These are phyloP conservation scores for Griposia aprilina DNA, from an alignment of 2,888 invertebrate genomes.

Conservation along the genomic window DNA sequence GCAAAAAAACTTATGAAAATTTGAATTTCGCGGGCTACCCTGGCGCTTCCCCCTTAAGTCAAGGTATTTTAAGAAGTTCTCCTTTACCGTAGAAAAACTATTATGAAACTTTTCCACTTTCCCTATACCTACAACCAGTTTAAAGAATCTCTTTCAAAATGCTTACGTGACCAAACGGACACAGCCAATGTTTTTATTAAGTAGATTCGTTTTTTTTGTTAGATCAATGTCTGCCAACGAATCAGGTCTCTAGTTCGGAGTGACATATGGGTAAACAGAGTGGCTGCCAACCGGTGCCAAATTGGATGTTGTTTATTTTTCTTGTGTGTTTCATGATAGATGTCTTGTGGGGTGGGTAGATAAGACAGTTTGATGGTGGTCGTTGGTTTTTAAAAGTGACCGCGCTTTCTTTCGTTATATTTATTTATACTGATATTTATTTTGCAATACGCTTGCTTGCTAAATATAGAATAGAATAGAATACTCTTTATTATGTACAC, in stretches of 20 bases:
- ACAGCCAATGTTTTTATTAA: slow-evolving; percentile 27
- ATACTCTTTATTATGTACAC: no score
- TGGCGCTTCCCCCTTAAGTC: no score
- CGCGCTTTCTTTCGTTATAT: not conserved
- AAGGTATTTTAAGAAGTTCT: not conserved
- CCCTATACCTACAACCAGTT: not conserved
- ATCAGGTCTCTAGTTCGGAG: slow-evolving; percentile 50
- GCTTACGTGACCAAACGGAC: slow-evolving; percentile 51
- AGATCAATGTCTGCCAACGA: slow-evolving; percentile 44
- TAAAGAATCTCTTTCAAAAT: not conserved
- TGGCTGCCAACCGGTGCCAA: slow-evolving; percentile 50
- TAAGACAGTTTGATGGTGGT: slow-evolving; percentile 4
- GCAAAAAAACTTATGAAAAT: no score
- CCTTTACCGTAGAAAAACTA: not conserved
- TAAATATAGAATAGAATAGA: no score
- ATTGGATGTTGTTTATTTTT: slow-evolving; percentile 56
- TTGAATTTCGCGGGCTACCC: no score
- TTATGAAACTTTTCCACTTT: not conserved
- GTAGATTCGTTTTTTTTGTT: slow-evolving; percentile 28
- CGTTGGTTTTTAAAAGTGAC: not conserved
- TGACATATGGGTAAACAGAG: slow-evolving; percentile 62
- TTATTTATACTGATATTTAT: slow-evolving; percentile 2
- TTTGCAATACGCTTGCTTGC: slow-evolving; percentile 5
- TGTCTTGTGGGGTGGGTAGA: slow-evolving; percentile 10
- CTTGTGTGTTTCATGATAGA: slow-evolving; percentile 17